Evolutionary conservation across 1,140 invertebrate species (phyloP), one percentile per base, ranked within the genome.

Genomic region (Notospermus geniculatus): DNA sequence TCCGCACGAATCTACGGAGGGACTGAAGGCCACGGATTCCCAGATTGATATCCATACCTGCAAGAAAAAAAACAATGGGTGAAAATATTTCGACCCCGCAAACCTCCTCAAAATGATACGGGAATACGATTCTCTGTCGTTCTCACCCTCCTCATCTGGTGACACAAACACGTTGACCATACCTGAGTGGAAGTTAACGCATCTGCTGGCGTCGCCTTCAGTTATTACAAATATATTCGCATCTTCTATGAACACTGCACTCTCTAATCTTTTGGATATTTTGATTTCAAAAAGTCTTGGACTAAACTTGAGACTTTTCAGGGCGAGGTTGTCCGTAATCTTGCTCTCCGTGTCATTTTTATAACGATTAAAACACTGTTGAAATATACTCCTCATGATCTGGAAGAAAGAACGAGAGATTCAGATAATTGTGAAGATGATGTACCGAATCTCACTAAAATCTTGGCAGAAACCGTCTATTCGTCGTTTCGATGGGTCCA

Each of bases 321-420:
- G 54, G 17, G 71, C 71, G 30, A 65, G 61, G 0, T 69, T 68
- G 36, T 76, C 75, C 27, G 70, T 67, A 5, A 77, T 43, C 5
- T 60, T 54, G 7, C 66, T 53, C 58, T 79, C 77, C 2, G 58
- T 54, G 0, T 69, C 60, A 2, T 57, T 43, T 60, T 77, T 77
- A 66, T 78, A 79, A 22, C 67, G 72, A 63, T 79, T 79, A 63
- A 73, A 78, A 62, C 77, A 79, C 61, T 75, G 76, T 32, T 72
- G 62, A 62, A 79, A 77, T 39, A 79, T 77, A 57, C 77, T 79
- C 19, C 77, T 50, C 77, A 79, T 79, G 71, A 79, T 73, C 77
- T 79, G 70, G 7, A 69, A 66, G 25, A 56, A n/a, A n/a, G n/a
- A n/a, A n/a, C n/a, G n/a, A n/a, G n/a, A n/a, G n/a, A n/a, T n/a